Conservation (phyloP, 2,797 vertebrate genomes). For the Agapornis canus region DNA sequence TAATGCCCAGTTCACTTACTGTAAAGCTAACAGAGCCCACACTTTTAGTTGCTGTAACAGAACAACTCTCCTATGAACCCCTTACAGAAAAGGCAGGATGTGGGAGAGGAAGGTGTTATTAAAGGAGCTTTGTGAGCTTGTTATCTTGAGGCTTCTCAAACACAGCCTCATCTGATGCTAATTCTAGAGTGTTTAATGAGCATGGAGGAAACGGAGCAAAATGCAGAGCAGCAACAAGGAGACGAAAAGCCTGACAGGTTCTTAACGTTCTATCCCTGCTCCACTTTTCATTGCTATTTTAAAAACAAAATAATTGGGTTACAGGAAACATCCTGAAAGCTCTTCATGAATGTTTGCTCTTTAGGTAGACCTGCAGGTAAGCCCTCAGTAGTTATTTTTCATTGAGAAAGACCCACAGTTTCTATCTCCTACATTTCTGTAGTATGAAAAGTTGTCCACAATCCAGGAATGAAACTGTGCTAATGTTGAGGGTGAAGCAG, state of each 20-base stretch:
- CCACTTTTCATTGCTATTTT: constrained; percentile 28
- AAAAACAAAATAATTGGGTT: constrained; percentile 39
- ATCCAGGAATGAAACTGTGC: neutral
- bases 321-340: neutral
- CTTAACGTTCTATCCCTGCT: neutral
- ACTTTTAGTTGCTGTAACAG: neutral
- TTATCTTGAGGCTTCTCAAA: constrained; percentile 14
- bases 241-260: neutral
- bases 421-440: neutral
- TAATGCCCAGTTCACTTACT: neutral
- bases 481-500: neutral
- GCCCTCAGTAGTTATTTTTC: neutral
- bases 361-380: neutral
- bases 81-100: neutral
- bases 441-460: neutral
- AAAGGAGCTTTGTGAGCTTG: constrained; percentile 7
- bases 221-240: neutral
- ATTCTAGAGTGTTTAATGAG: neutral
- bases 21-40: neutral
- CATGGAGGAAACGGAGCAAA: neutral
- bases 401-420: neutral
- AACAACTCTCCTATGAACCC: neutral
- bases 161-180: neutral
- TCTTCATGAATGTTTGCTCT: neutral
- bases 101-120: neutral